Conservation (phyloP, 2,797 vertebrate genomes). For the Crotalus adamanteus region DNA sequence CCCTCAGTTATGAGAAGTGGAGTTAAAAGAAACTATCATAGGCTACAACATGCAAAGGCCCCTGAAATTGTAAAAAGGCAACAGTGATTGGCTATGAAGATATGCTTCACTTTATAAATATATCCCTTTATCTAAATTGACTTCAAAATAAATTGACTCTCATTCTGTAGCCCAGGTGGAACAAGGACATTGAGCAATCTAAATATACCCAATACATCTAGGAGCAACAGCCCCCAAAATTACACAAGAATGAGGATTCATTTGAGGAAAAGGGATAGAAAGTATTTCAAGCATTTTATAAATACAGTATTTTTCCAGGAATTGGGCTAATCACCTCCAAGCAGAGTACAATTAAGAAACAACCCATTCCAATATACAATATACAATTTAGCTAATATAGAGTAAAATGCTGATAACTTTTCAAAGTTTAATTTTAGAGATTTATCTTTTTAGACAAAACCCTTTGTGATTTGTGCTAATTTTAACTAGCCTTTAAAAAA, state of each 20-base stretch:
- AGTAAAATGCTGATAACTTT: not conserved
- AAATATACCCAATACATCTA: not conserved
- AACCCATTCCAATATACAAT: accelerated
- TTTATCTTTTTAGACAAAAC: not conserved
- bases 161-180: not conserved
- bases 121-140: not conserved
- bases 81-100: not conserved
- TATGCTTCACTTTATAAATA: not conserved
- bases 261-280: not conserved
- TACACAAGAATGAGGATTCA: not conserved
- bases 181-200: not conserved
- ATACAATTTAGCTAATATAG: not conserved
- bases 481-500: not conserved
- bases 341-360: not conserved
- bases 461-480: not conserved
- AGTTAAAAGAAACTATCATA: not conserved
- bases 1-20: not conserved
- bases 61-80: not conserved
- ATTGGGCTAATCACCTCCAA: not conserved
- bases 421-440: not conserved
- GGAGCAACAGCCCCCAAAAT: not conserved
- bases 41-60: not conserved
- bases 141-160: not conserved
- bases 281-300: not conserved
- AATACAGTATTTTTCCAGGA: not conserved